Conservation (phyloP, 2,888 invertebrate species). For the Chymomyza fuscimana region DNA sequence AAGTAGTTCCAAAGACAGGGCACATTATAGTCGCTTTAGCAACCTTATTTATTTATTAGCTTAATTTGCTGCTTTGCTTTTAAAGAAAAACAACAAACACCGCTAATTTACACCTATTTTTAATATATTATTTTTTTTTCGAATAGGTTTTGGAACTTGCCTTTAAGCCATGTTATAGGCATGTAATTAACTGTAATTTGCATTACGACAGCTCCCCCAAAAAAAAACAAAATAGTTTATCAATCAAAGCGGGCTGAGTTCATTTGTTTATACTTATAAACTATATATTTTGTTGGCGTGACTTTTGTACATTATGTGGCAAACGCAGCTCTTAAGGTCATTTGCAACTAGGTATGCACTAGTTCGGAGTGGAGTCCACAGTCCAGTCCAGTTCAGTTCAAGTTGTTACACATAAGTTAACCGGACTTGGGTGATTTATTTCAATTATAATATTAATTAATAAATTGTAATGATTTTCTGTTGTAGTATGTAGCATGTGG, state of each 20-base stretch:
- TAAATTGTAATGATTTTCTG: slow-evolving; percentile 58
- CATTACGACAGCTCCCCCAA: slow-evolving; percentile 29
- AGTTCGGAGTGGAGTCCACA: no score
- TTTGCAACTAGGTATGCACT: neutral
- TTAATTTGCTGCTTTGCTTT: neutral
- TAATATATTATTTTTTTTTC: neutral
- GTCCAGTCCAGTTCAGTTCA: neutral
- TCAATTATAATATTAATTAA: slow-evolving; percentile 64
- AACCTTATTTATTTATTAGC: no score
- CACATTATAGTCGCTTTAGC: no score
- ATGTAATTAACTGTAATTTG: slow-evolving; percentile 20
- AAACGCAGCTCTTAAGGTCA: neutral
- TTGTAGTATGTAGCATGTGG: slow-evolving; percentile 47
- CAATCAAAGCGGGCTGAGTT: slow-evolving; percentile 34
- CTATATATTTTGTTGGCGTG: slow-evolving; percentile 14
- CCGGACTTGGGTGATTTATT: slow-evolving; percentile 43
- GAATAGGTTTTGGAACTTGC: slow-evolving; percentile 26
- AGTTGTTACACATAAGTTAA: slow-evolving; percentile 33
- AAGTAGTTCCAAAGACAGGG: no score
- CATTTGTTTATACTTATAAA: neutral
- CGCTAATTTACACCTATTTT: slow-evolving; percentile 27
- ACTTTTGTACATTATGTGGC: slow-evolving; percentile 23
- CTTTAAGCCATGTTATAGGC: slow-evolving; percentile 5
- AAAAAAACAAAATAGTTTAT: slow-evolving; percentile 22
- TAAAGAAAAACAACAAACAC: slow-evolving; percentile 17